Percentiles rank a stretch among this genome's conserved stretches.
These are phyloP conservation scores for Apus apus DNA, from an alignment of 2,113 vertebrate species.

Conservation along the genomic window DNA sequence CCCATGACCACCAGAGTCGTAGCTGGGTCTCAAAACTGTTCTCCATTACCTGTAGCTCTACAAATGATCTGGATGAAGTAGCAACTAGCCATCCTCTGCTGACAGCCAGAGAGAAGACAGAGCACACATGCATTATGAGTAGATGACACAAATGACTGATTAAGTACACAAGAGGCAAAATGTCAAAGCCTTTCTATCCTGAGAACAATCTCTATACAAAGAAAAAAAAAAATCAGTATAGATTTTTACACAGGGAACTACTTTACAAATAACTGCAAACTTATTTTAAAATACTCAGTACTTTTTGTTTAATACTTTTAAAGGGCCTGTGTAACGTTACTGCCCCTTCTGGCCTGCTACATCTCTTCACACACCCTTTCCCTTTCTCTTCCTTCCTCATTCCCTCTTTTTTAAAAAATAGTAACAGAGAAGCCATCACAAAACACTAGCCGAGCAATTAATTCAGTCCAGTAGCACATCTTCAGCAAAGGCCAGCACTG, in stretches of 20 bases:
- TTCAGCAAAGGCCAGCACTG: background rate
- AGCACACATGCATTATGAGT: background rate
- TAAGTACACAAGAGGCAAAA: constrained; percentile 15
- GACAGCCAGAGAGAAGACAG: background rate
- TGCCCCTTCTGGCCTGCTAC: background rate
- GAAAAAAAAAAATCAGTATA: constrained; percentile 36
- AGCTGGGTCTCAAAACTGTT: background rate
- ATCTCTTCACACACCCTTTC: background rate
- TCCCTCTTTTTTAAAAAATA: background rate
- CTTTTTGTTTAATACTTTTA: background rate
- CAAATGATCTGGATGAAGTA: background rate
- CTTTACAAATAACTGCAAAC: constrained; percentile 22
- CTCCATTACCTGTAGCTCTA: background rate
- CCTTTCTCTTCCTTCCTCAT: background rate
- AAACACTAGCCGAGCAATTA: background rate
- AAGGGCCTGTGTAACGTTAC: background rate
- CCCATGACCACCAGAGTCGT: background rate
- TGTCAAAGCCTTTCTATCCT: constrained; percentile 37
- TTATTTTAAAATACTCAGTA: background rate
- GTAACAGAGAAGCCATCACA: background rate
- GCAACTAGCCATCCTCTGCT: background rate
- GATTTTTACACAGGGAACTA: constrained; percentile 21
- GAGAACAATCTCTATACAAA: constrained; percentile 17
- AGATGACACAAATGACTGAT: background rate
- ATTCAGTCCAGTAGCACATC: background rate